Percentiles rank a stretch among this genome's conserved stretches.
These are phyloP conservation scores for Zaprionus nigranus DNA, from an alignment of 1,140 invertebrate genomes.

Conservation along the genomic window DNA sequence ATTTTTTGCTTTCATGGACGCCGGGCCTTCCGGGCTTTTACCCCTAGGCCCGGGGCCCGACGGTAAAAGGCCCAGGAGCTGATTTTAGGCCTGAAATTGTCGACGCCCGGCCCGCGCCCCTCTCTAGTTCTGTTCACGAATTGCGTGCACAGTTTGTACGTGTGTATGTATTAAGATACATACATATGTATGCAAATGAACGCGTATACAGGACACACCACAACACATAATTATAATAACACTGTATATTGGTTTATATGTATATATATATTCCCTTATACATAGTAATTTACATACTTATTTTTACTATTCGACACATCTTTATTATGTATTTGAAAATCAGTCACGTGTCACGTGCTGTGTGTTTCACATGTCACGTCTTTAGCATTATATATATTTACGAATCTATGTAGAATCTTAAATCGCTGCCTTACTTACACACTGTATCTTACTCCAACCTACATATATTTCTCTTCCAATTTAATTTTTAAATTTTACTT, in stretches of 20 bases:
- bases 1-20: too few relatives aligned
- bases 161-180: not conserved
- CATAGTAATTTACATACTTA: not conserved
- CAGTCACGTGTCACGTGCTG: not conserved
- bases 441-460: slow-evolving; percentile 55
- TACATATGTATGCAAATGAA: not conserved
- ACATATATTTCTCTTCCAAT: slow-evolving; percentile 59
- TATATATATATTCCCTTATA: not conserved
- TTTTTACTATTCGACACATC: not conserved
- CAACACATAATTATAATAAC: not conserved
- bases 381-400: slow-evolving; percentile 17
- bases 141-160: too few relatives aligned
- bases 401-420: slow-evolving; percentile 33
- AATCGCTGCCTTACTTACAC: slow-evolving; percentile 16
- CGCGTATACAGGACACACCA: not conserved
- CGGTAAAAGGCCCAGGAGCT: too few relatives aligned
- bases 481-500: slow-evolving; percentile 76
- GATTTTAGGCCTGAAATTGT: too few relatives aligned
- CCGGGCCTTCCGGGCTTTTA: too few relatives aligned
- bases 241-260: not conserved
- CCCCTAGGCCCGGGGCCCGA: too few relatives aligned
- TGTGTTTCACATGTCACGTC: not conserved
- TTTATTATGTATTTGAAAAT: not conserved
- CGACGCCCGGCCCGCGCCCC: too few relatives aligned
- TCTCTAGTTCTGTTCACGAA: too few relatives aligned